Evolutionary conservation across 2,888 invertebrate genomes (phyloP), one percentile per base, ranked within the genome.

Genomic region (Coelinius sp.): DNA sequence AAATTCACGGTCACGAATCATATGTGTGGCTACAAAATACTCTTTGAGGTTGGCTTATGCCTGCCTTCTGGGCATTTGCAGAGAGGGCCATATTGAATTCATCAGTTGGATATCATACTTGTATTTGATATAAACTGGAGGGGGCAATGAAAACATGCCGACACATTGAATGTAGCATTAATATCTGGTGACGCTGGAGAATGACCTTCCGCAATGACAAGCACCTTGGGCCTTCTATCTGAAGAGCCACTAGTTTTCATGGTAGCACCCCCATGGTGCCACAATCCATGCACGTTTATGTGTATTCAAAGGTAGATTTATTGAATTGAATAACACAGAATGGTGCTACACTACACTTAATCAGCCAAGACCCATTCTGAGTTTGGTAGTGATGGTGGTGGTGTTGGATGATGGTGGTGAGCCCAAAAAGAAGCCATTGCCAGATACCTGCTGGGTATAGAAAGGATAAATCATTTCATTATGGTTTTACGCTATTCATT

Each of bases 391-490:
- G 70, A 44, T 56, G 27, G 27, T 69, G 62, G 71, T 10, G 17
- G 56, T 17, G 46, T 17, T 20, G 63, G 66, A 41, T 10, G 17
- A 49, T 17, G 46, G 12, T 20, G 63, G 66, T 27, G 64, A 75
- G 69, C 68, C 69, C 70, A 20, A 56, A 75, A 75, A 75, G 73
- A 75, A 77, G 69, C 78, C 76, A 81, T 83, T 83, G 81, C 82
- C 80, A 79, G 77, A 72, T 74, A 31, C 70, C 70, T 72, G 70
- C 63, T 64, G 70, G 59, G 62, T 76, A 76, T 78, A 78, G 74
- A 73, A 74, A 76, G 74, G 76, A 81, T 82, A 81, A 81, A 83
- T 83, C 80, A 81, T 81, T 80, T 80, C 78, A 80, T 80, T 80
- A 80, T 78, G 77, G 71, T 74, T 74, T 80, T 72, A 77, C 76